Conservation (phyloP, 2,113 vertebrate species). For the Triplophysa siluroides region DNA sequence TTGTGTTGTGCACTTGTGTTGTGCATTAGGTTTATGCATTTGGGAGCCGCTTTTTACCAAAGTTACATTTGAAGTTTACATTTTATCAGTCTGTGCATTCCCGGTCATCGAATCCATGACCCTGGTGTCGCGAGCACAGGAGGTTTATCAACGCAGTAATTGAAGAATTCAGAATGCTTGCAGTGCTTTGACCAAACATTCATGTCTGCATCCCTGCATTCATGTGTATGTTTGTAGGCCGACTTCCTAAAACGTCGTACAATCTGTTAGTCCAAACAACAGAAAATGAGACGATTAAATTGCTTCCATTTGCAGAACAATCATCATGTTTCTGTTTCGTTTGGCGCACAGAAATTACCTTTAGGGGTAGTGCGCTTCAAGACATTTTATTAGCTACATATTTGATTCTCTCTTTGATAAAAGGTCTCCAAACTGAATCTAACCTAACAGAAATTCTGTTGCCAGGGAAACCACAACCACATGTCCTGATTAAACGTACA, state of each 20-base stretch:
- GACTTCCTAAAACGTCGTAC: neutral
- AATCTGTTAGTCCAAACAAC: neutral
- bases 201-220: no score
- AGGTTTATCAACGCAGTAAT: no score
- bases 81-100: no score
- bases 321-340: neutral
- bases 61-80: no score
- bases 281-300: neutral
- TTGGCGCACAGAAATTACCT: neutral
- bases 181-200: no score
- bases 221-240: no score
- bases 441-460: conserved; percentile 17
- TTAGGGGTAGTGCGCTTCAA: neutral
- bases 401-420: conserved; percentile 1
- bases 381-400: neutral
- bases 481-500: conserved; percentile 3
- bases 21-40: no score
- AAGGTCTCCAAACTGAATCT: conserved; percentile 25
- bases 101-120: no score
- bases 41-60: no score
- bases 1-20: no score
- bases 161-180: no score
- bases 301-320: neutral
- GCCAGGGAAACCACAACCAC: conserved; percentile 7
- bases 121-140: no score